A percentile compares a stretch with the other conserved stretches of the same genome.
These are phyloP conservation scores for Prenolepis imparis DNA, from an alignment of 2,888 invertebrate genomes.

Conservation along the genomic window DNA sequence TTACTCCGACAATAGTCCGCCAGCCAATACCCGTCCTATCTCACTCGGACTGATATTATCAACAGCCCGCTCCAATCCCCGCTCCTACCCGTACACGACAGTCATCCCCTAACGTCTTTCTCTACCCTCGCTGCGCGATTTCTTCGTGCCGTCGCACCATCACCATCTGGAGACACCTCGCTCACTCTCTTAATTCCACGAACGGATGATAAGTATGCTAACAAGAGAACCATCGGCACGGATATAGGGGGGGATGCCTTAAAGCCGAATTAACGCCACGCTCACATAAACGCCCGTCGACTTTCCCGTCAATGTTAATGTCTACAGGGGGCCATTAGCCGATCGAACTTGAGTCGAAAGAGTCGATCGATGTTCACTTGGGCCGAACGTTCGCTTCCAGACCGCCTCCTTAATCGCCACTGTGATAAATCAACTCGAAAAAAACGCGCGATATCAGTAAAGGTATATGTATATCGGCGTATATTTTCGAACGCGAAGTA, in stretches of 20 bases:
- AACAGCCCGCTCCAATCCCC: constrained; percentile 75
- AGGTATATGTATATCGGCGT: background rate
- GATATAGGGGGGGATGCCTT: constrained; percentile 65
- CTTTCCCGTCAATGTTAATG: constrained; percentile 83
- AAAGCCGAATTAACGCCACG: constrained; percentile 83
- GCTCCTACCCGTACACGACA: constrained; percentile 64
- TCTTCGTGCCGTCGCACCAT: constrained; percentile 66
- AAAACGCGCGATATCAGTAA: constrained; percentile 60
- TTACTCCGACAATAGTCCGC: constrained; percentile 86
- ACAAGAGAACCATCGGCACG: constrained; percentile 81
- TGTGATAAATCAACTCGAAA: constrained; percentile 72
- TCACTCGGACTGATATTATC: constrained; percentile 82
- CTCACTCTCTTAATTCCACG: constrained; percentile 82
- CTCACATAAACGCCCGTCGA: constrained; percentile 78
- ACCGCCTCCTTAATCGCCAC: constrained; percentile 72
- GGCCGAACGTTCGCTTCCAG: constrained; percentile 63
- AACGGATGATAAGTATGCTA: constrained; percentile 85
- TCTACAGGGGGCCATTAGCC: constrained; percentile 81
- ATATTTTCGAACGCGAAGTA: background rate
- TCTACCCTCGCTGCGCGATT: constrained; percentile 73
- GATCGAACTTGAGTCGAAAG: constrained; percentile 74
- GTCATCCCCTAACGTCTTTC: constrained; percentile 73
- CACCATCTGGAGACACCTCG: constrained; percentile 68
- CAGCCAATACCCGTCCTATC: constrained; percentile 84
- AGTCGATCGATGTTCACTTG: constrained; percentile 75